phyloP scores from a whole-genome alignment of 2,797 vertebrate genomes.

The Catamblyrhynchus diadema region DNA sequence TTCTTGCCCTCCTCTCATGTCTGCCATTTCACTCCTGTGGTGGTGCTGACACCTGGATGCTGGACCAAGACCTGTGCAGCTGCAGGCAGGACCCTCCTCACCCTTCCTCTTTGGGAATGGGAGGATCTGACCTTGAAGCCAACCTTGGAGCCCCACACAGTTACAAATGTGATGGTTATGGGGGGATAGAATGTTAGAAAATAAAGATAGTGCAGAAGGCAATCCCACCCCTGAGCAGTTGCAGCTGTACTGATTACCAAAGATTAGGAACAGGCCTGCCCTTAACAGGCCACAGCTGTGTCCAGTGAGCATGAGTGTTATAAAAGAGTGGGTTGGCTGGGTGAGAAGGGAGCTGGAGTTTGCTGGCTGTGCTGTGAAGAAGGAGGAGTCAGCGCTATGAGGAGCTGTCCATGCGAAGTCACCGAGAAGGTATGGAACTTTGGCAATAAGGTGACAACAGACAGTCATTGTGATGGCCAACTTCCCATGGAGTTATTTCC shows the following conservation, averaged over 20 bases:
- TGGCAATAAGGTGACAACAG: background rate
- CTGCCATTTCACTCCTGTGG: background rate
- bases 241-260: background rate
- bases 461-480: background rate
- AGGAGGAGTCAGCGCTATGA: background rate
- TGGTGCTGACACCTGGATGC: fast-evolving
- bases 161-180: background rate
- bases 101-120: background rate
- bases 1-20: background rate
- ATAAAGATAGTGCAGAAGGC: no score
- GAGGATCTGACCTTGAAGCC: background rate
- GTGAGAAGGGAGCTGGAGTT: fast-evolving
- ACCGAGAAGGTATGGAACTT: background rate
- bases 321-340: background rate
- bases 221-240: no score
- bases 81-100: background rate
- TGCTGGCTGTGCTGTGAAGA: background rate
- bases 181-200: background rate
- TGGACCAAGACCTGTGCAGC: fast-evolving
- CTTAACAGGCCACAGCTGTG: background rate
- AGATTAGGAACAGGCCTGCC: background rate
- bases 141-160: background rate
- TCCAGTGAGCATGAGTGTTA: background rate
- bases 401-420: fast-evolving
- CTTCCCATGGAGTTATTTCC: background rate